Evolutionary conservation across 2,888 invertebrate species (phyloP).

Genomic region (Caprella mutica): DNA sequence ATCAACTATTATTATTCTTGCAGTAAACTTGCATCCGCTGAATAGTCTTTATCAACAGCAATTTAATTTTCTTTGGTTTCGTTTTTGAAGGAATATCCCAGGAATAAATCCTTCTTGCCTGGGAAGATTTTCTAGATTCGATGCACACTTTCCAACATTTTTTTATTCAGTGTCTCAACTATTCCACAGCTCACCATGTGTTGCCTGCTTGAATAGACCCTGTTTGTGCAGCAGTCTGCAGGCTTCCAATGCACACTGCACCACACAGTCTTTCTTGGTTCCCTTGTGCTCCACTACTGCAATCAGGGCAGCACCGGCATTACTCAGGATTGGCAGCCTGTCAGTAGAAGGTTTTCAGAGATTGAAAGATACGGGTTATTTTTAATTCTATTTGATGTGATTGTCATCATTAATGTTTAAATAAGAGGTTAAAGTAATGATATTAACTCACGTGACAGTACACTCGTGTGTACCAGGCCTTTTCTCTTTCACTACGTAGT

Average conservation of each 20-base stretch:
- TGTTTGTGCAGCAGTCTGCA: constrained; percentile 79
- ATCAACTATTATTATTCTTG: no score
- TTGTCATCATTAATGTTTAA: no score
- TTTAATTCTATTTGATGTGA: not conserved
- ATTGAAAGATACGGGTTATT: not conserved
- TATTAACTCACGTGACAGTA: constrained; percentile 27
- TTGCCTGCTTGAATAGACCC: constrained; percentile 72
- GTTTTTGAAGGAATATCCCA: no score
- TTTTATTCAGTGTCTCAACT: no score
- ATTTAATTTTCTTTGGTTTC: no score
- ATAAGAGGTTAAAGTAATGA: no score
- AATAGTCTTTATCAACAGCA: no score
- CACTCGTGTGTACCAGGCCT: constrained; percentile 71
- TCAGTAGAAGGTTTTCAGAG: no score
- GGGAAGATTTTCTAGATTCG: no score
- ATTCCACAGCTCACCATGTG: constrained; percentile 54
- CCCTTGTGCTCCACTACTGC: constrained; percentile 77
- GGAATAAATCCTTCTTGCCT: no score
- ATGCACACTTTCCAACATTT: no score
- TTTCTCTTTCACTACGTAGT: constrained; percentile 75
- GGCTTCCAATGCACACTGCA: constrained; percentile 88
- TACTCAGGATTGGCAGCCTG: constrained; percentile 70
- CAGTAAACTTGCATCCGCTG: no score
- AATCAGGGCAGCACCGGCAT: constrained; percentile 58
- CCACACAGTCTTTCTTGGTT: constrained; percentile 86